These are phyloP conservation scores for Sinohyriopsis cumingii DNA, from an alignment of 2,888 invertebrate genomes.

Conservation along the genomic window DNA sequence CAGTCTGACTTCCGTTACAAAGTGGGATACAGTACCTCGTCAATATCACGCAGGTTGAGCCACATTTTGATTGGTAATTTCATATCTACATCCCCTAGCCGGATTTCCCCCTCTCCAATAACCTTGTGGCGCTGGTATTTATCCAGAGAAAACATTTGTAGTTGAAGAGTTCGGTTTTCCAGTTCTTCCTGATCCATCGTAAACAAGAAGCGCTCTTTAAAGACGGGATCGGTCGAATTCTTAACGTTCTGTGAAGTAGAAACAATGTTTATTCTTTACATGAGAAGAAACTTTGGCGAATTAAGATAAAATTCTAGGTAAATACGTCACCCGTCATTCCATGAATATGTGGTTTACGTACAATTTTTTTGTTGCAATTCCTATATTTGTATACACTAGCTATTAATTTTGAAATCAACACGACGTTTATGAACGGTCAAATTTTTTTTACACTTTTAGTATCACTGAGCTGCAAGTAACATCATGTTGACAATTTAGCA, in stretches of 20 bases:
- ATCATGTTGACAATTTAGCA: no score
- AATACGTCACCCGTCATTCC: not conserved
- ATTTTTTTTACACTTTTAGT: no score
- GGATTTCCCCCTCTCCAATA: constrained; percentile 79
- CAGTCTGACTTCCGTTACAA: no score
- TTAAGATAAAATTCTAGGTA: not conserved
- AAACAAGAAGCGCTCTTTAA: constrained; percentile 84
- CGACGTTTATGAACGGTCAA: no score
- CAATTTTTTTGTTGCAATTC: no score
- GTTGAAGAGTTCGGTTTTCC: constrained; percentile 77
- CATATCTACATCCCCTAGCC: constrained; percentile 79
- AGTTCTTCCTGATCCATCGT: constrained; percentile 78
- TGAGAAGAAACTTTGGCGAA: not conserved
- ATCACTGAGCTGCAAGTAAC: no score
- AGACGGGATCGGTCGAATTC: constrained; percentile 81
- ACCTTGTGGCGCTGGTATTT: constrained; percentile 73
- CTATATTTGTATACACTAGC: no score
- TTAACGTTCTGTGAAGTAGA: constrained; percentile 76
- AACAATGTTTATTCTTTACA: not conserved
- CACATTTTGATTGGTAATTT: constrained; percentile 83
- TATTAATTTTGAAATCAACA: no score
- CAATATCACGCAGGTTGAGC: constrained; percentile 83
- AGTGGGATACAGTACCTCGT: constrained; percentile 74
- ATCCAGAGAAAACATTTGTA: constrained; percentile 80
- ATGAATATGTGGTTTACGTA: not conserved